A percentile compares a stretch with the other conserved stretches of the same genome.
Evolutionary conservation across 2,113 vertebrate genomes (phyloP).

Genomic region (Leucopternis melanops): DNA sequence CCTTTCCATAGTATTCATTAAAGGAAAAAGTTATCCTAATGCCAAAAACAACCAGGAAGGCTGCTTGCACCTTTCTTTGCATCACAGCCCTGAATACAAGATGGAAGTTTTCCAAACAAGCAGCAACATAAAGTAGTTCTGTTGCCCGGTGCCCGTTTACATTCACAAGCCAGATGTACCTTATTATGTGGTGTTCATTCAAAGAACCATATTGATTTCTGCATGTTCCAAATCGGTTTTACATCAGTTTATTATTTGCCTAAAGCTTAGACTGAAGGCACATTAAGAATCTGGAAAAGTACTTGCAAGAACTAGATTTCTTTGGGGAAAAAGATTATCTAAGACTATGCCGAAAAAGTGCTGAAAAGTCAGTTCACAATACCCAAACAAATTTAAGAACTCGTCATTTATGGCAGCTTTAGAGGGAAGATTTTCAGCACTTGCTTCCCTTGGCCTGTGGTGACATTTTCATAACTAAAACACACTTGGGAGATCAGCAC

Average conservation of each 20-base stretch:
- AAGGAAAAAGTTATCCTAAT: neutral
- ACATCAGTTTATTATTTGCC: neutral
- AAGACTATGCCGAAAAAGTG: neutral
- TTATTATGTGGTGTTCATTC: neutral
- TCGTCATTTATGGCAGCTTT: neutral
- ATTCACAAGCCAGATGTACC: neutral
- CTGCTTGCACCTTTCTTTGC: neutral
- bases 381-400: neutral
- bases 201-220: slow-evolving; percentile 5
- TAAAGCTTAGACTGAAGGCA: neutral
- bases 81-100: neutral
- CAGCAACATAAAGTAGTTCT: neutral
- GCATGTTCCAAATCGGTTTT: neutral
- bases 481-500: neutral
- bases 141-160: neutral
- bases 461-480: neutral
- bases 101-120: neutral
- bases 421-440: neutral
- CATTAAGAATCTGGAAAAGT: neutral
- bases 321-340: neutral
- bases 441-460: neutral
- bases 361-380: neutral
- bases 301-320: neutral
- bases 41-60: neutral
- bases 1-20: neutral